These are phyloP conservation scores for Camelus bactrianus DNA, from an alignment of 2,113 vertebrate species.

Conservation along the genomic window DNA sequence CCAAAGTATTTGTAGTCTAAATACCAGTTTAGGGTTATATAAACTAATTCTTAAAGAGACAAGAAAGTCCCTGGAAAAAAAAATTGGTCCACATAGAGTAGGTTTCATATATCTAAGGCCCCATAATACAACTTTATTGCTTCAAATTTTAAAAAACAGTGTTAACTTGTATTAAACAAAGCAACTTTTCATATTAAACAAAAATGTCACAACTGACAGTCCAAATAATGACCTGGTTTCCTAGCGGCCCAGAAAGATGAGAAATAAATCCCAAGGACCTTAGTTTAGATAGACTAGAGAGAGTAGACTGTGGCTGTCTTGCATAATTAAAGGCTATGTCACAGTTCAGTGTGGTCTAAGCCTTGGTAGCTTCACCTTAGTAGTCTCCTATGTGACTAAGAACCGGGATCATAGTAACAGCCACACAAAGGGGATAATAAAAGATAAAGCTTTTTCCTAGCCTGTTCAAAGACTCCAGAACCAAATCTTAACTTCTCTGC, in stretches of 20 bases:
- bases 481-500: constrained; percentile 52
- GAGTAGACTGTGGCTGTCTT: constrained; percentile 62
- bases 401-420: constrained; percentile 43
- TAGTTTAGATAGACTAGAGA: constrained; percentile 80
- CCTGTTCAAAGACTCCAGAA: constrained; percentile 43
- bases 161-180: constrained; percentile 13
- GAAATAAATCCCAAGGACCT: constrained; percentile 84
- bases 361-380: constrained; percentile 17
- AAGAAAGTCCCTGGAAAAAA: neutral
- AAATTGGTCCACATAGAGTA: neutral
- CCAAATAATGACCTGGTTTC: constrained; percentile 80
- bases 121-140: neutral
- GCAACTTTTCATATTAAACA: neutral
- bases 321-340: constrained; percentile 74
- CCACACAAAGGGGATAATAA: constrained; percentile 46
- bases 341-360: constrained; percentile 59
- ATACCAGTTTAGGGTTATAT: constrained; percentile 33
- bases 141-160: neutral
- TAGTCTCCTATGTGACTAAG: constrained; percentile 49
- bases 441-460: neutral
- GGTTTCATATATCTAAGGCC: neutral
- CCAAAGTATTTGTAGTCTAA: constrained; percentile 25
- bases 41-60: constrained; percentile 7
- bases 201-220: constrained; percentile 71
- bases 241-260: constrained; percentile 84